Base-by-base conservation (phyloP, 1,140 invertebrate species). In the Frieseomelitta varia region DNA sequence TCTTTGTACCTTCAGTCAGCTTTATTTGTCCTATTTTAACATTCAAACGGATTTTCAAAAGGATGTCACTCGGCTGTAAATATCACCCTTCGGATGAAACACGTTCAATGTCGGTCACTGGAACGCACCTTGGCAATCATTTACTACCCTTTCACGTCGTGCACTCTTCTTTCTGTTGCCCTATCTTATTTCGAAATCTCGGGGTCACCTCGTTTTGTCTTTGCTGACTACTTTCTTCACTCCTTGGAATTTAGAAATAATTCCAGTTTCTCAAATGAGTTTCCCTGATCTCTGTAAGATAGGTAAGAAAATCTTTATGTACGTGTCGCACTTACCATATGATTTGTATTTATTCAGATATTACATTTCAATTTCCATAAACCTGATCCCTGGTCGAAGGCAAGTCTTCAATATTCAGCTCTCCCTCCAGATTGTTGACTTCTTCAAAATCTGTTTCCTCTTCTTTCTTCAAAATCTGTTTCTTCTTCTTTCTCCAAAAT, bases 31-130 rank as follows among this genome's bases (percentile, higher is more conserved):
- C 8, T 15, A 27, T 39, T 56, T 39, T 53, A 69, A 21, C 24
- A 61, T n/a, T 56, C n/a, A 51, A 39, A 1, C 24, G 47, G 17
- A 3, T 39, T 47, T 47, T 56, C 30, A 34, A 61, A 51, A 6
- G 51, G 6, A 79, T 69, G 56, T 72, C 67, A 76, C 75, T 72
- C 76, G 79, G 55, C 72, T 69, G 72, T 79, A 51, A 79, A 80
- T 84, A 67, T 58, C 58, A 11, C 17, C 14, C 21, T 21, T 8
- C 24, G 21, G 65, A 63, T 55, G 68, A 84, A 72, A 53, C 69
- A 56, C 39, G 39, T 79, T 65, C 77, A 27, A 65, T 79, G 56
- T 65, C 30, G 78, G 58, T 84, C 61, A 72, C 4, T 17, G 27
- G 67, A 39, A 12, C 4, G 30, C 14, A 24, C 21, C 39, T 24